Conservation (phyloP, 2,797 vertebrate genomes). For the Poecilia wingei region DNA sequence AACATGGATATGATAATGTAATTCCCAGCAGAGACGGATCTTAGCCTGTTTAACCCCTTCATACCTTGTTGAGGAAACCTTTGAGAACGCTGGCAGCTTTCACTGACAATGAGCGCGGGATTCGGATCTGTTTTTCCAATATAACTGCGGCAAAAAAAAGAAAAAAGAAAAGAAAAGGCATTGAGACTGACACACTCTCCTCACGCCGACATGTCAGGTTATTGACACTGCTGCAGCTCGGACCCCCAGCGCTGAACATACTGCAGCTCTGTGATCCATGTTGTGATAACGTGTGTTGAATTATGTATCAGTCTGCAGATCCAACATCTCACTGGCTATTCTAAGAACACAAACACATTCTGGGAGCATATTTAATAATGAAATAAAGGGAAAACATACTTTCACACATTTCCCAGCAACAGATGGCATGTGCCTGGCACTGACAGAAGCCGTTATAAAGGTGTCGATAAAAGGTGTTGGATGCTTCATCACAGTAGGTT, state of each 20-base stretch:
- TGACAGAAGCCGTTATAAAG: constrained; percentile 34
- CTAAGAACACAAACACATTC: constrained; percentile 29
- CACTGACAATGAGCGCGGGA: constrained; percentile 96
- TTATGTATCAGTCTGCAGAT: constrained; percentile 16
- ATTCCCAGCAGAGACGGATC: constrained; percentile 25
- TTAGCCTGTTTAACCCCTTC: constrained; percentile 24
- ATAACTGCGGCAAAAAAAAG: constrained; percentile 83
- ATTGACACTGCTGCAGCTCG: constrained; percentile 26
- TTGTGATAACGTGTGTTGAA: constrained; percentile 2
- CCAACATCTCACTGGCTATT: constrained; percentile 4
- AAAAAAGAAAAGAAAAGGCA: constrained; percentile 10
- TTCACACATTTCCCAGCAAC: constrained; percentile 62
- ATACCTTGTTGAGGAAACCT: constrained; percentile 98
- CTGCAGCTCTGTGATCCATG: constrained; percentile 13
- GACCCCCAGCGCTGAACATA: constrained; percentile 4
- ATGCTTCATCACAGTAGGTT: constrained; percentile 15
- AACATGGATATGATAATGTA: constrained; percentile 21
- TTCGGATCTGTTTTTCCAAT: constrained; percentile 98
- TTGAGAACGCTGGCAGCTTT: constrained; percentile 98
- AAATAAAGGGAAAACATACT: constrained; percentile 19
- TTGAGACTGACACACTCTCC: constrained; percentile 23
- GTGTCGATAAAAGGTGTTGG: constrained; percentile 50
- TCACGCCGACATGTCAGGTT: constrained; percentile 20
- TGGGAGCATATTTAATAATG: constrained; percentile 25
- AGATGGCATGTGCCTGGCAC: constrained; percentile 52